Base-by-base conservation (phyloP, 2,797 vertebrate species). In the Lutjanus campechanus region DNA sequence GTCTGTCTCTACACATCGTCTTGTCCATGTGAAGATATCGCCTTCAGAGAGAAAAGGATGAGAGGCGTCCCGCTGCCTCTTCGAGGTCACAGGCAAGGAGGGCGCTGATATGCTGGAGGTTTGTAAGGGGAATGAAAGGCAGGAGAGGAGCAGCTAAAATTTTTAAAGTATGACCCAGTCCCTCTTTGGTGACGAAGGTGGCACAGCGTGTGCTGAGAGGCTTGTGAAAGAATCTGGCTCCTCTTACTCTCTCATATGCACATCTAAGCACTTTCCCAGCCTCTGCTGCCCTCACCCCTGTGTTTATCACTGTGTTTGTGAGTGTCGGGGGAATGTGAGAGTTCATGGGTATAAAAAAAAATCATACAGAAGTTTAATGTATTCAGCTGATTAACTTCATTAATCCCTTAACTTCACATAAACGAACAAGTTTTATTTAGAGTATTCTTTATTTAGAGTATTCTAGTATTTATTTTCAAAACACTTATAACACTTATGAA, bases 181-280 rank as follows among this genome's bases (percentile, higher is more conserved):
- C 64, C 69, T 72, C 85, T 88, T 86, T 81, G 74, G 87, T 85
- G 87, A 89, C 79, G 54, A 85, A 90, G 82, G 89, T 78, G 82
- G 84, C 87, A 40, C 85, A 86, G 89, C 77, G 3, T 82, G 87
- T 46, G 69, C 50, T 16, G 53, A 77, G 79, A 88, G 77, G 76
- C 85, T 86, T 92, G 87, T 82, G 84, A 84, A 72, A 82, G 85
- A 91, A 92, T 89, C 84, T 85, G 77, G 90, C 77, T 90, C 77
- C 54, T 81, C 80, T 88, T 66, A 77, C 82, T 75, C 79, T 76
- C 83, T 94, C 83, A 93, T 92, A 86, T 94, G 80, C 91, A 95
- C 93, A 92, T 94, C 93, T 92, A 79, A 95, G 92, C 86, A 73
- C 56, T 88, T 87, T 87, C 25, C 36, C 64, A 78, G 79, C 80